phyloP scores from a whole-genome alignment of 2,113 vertebrate genomes.

The Panthera tigris region DNA sequence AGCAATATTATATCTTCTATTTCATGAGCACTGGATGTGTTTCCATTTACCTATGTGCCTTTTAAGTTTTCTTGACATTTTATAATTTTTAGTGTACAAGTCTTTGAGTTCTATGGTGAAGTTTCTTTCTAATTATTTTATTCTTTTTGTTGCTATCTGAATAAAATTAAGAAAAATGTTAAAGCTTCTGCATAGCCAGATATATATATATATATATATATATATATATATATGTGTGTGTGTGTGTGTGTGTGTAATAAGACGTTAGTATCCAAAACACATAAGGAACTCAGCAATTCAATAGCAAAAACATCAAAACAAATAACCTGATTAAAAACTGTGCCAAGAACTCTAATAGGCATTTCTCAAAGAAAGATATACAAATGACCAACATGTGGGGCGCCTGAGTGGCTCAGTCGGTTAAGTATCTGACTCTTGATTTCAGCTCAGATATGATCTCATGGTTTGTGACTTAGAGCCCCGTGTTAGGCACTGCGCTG shows the following conservation, averaged over 20 bases:
- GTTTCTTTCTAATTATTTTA: neutral
- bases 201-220: fast-evolving
- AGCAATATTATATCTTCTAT: neutral
- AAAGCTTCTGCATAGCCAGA: neutral
- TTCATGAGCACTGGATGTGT: no score
- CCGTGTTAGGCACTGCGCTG: no score
- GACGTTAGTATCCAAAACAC: neutral
- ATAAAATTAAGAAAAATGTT: neutral
- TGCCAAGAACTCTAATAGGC: neutral
- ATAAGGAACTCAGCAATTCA: neutral
- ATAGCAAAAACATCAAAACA: neutral
- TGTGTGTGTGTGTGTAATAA: neutral
- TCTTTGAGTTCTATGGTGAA: neutral
- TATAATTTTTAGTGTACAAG: neutral
- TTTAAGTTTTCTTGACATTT: neutral
- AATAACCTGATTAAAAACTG: neutral
- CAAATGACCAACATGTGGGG: neutral
- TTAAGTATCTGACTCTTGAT: no score
- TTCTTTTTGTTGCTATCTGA: neutral
- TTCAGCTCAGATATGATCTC: no score
- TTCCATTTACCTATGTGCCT: neutral
- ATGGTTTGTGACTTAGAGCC: no score
- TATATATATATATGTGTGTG: fast-evolving
- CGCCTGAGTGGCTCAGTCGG: no score
- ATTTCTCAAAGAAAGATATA: neutral